These are phyloP conservation scores for Syngnathus rostellatus DNA, from an alignment of 2,797 vertebrate genomes.

Conservation along the genomic window DNA sequence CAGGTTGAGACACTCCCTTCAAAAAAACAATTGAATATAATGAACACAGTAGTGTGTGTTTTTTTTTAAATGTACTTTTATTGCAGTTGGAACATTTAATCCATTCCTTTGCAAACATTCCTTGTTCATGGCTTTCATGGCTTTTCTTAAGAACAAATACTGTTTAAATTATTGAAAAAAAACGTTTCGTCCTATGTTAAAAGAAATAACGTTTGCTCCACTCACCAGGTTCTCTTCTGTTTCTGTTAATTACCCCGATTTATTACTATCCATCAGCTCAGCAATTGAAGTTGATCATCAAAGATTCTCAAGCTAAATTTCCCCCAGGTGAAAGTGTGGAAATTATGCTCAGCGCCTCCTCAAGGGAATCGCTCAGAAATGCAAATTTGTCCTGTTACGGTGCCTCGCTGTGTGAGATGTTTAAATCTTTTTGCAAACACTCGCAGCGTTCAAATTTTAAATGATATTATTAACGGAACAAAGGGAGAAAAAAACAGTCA, in stretches of 20 bases:
- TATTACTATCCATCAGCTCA: constrained; percentile 27
- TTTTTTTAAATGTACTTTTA: not conserved
- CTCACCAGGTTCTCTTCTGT: not conserved
- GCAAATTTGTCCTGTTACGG: constrained; percentile 24
- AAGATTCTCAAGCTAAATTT: constrained; percentile 54
- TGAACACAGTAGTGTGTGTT: not conserved
- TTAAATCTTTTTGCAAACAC: constrained; percentile 14
- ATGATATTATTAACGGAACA: not conserved
- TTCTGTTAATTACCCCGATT: constrained; percentile 29
- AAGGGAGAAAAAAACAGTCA: not conserved
- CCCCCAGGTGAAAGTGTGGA: constrained; percentile 32
- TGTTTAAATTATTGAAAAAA: not conserved
- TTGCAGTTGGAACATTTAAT: not conserved
- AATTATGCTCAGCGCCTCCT: constrained; percentile 37
- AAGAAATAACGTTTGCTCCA: not conserved
- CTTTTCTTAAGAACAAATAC: not conserved
- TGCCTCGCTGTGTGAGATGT: constrained; percentile 15
- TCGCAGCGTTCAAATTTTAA: not conserved
- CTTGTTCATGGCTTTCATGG: not conserved
- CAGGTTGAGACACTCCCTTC: not conserved
- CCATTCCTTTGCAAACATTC: not conserved
- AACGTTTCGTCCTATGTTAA: not conserved
- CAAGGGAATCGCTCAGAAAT: constrained; percentile 38
- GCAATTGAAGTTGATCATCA: constrained; percentile 53
- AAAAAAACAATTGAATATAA: not conserved